Evolutionary conservation across 2,888 invertebrate genomes (phyloP), one percentile per base, ranked within the genome.

Genomic region (Hyalella azteca): DNA sequence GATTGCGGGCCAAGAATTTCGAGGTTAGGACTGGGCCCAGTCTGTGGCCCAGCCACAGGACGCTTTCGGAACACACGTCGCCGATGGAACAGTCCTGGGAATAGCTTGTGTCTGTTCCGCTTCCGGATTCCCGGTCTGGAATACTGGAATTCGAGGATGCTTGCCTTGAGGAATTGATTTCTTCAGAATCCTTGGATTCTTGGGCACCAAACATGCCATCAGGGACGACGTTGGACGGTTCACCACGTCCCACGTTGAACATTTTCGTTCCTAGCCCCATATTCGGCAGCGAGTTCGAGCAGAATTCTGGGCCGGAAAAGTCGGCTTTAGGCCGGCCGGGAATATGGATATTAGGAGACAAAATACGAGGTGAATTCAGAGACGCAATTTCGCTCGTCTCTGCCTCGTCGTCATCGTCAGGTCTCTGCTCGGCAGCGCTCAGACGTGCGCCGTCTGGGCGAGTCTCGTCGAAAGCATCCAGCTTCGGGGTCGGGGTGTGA

Each of bases 1-100:
- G 90, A 89, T 97, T 97, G 81, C 95, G 91, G 0, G 97, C 94
- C 40, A 98, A 90, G 89, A 95, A 93, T 85, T 95, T 92, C 54
- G 97, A 95, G 0, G 96, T 96, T 36, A 98, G 90, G 73, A 98
- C 95, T 0, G 98, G 98, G 0, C 98, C 98, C 26, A 98, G 89
- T 84, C 97, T 91, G 89, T 97, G 95, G 0, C 96, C 93, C 81
- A 98, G 87, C 97, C 98, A 98, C 82, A 95, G 92, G 0, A 96
- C 89, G 86, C 95, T 95, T 86, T 95, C 95, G 0, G 93, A 92
- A 86, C 94, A 94, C 92, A 95, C 94, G 87, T 95, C 95, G 0
- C 95, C 87, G 45, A 88, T 87, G 80, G 87, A 86, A 45, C 82
- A 81, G 13, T 66, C 66, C 1, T 36, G 66, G 3, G 26, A 22